Conservation (phyloP, 1,140 invertebrate species). For the Lysiphlebus fabarum region DNA sequence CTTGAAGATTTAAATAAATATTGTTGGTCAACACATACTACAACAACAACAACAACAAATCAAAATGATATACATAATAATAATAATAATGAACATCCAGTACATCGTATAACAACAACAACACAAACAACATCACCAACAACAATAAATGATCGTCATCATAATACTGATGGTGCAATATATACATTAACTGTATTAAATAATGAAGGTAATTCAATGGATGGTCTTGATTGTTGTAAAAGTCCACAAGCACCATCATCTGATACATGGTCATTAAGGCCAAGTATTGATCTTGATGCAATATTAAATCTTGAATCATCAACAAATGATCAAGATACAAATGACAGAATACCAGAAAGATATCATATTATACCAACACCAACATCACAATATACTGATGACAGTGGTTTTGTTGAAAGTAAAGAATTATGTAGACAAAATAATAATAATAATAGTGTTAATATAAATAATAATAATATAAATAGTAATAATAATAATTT, state of each 20-base stretch:
- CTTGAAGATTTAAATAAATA: slow-evolving; percentile 78
- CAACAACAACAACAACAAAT: slow-evolving; percentile 30
- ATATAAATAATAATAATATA: no score
- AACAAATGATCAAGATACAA: slow-evolving; percentile 36
- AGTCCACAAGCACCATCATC: slow-evolving; percentile 42
- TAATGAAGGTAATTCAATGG: slow-evolving; percentile 58
- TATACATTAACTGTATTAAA: slow-evolving; percentile 60
- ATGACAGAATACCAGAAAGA: slow-evolving; percentile 39
- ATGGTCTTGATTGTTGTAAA: slow-evolving; percentile 51
- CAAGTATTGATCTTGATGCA: slow-evolving; percentile 52
- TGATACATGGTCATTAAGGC: slow-evolving; percentile 47
- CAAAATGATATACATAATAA: slow-evolving; percentile 25
- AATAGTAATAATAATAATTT: no score
- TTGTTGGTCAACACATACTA: slow-evolving; percentile 62
- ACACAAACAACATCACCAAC: no score
- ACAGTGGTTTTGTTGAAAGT: slow-evolving; percentile 67
- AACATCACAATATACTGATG: slow-evolving; percentile 60
- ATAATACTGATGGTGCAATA: slow-evolving; percentile 59
- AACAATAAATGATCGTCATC: slow-evolving; percentile 44
- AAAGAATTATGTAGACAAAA: slow-evolving; percentile 56
- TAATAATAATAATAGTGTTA: slow-evolving; percentile 15
- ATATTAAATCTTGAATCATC: slow-evolving; percentile 52
- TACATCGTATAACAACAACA: slow-evolving; percentile 25
- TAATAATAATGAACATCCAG: background rate
- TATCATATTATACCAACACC: slow-evolving; percentile 44